Evolutionary conservation across 2,888 invertebrate species (phyloP).

Genomic region (Megamerina dolium): DNA sequence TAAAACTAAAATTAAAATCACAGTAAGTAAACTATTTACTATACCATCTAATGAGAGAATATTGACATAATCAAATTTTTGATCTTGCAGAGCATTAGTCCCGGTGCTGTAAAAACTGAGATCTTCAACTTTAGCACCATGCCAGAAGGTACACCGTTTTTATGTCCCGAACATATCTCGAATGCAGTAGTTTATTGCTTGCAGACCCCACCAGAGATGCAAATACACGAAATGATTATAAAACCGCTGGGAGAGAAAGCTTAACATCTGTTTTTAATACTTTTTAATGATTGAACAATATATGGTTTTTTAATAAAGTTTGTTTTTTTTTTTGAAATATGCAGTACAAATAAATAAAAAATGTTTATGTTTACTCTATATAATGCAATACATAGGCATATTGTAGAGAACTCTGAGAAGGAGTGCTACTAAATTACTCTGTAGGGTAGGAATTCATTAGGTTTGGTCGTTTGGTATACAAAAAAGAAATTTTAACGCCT

Average conservation of each 20-base stretch:
- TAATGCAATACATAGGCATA: neutral
- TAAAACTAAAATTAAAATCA: slow-evolving; percentile 26
- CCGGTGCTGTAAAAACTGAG: slow-evolving; percentile 17
- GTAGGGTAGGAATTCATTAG: too few relatives aligned
- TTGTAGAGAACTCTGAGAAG: neutral
- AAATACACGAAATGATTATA: slow-evolving; percentile 21
- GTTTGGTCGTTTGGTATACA: too few relatives aligned
- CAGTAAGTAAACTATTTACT: slow-evolving; percentile 24
- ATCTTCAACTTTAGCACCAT: too few relatives aligned
- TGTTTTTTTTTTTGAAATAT: slow-evolving; percentile 1
- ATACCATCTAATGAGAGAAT: neutral
- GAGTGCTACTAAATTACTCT: too few relatives aligned
- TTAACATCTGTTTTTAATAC: too few relatives aligned
- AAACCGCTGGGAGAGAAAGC: slow-evolving; percentile 33
- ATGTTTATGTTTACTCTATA: slow-evolving; percentile 8
- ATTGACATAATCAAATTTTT: neutral
- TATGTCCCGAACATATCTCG: slow-evolving; percentile 5
- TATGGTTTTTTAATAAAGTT: neutral
- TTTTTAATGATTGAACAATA: neutral
- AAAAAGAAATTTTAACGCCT: too few relatives aligned
- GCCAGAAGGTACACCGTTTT: too few relatives aligned
- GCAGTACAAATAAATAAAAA: slow-evolving; percentile 18
- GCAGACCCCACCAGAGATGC: slow-evolving; percentile 14
- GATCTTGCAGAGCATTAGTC: slow-evolving; percentile 20
- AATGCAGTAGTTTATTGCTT: slow-evolving; percentile 17